A percentile compares a stretch with the other conserved stretches of the same genome.
These are phyloP conservation scores for Lagocephalus sceleratus DNA, from an alignment of 2,797 vertebrate genomes.

Conservation along the genomic window DNA sequence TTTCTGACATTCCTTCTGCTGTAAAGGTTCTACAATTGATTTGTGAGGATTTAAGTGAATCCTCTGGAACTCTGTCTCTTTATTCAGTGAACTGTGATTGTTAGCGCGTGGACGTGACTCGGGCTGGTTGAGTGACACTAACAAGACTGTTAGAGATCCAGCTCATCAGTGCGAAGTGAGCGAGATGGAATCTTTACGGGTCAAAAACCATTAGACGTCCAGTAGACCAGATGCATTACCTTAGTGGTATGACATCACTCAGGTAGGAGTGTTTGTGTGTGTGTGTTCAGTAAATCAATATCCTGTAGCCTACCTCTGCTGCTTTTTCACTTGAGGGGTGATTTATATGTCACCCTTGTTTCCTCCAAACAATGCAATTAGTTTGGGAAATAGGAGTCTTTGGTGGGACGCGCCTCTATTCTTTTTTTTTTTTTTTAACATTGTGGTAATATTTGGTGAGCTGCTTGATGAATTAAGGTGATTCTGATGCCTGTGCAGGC, in stretches of 20 bases:
- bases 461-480: conserved; percentile 42
- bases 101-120: conserved; percentile 23
- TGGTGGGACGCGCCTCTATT: conserved; percentile 26
- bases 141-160: conserved; percentile 40
- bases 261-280: conserved; percentile 2
- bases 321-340: conserved; percentile 36
- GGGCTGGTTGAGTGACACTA: conserved; percentile 53
- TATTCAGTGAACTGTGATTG: conserved; percentile 20
- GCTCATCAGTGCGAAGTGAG: conserved; percentile 40
- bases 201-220: conserved; percentile 50
- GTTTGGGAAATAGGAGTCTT: conserved; percentile 42
- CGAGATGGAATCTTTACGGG: conserved; percentile 45
- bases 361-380: conserved; percentile 44
- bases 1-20: too few relatives aligned
- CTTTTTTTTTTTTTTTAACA: too few relatives aligned
- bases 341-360: conserved; percentile 29
- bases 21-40: too few relatives aligned
- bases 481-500: conserved; percentile 35
- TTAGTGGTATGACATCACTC: conserved; percentile 26
- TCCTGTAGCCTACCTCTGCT: conserved; percentile 8
- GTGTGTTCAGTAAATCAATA: conserved; percentile 8
- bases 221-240: conserved; percentile 27
- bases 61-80: background rate
- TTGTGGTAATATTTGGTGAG: conserved; percentile 41
- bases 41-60: too few relatives aligned